Base-by-base conservation (phyloP, 2,113 vertebrate species). In the Naja naja region DNA sequence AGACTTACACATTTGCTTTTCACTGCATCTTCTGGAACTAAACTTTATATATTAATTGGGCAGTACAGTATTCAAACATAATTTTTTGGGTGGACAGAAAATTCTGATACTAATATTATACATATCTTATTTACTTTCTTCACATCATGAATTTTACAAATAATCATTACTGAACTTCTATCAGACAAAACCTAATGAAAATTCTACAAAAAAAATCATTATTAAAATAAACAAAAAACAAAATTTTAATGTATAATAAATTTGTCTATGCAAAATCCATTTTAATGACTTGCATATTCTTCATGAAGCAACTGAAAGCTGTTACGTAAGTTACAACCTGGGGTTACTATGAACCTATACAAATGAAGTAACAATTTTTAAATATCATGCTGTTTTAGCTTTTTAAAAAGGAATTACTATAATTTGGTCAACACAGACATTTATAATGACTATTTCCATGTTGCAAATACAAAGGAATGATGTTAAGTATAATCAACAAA, bases 391-490 rank as follows among this genome's bases (percentile, higher is more conserved):
- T 39, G 27, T 47, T 89, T 87, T 87, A 85, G 87, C 0, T 23
- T 93, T 39, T 87, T 81, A 54, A 54, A 52, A 27, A 58, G 34
- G 56, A 93, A 0, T 1, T 0, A 1, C 45, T 87, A 81, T 56
- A 85, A 93, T 58, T 85, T 85, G 30, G 20, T 85, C 25, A 55
- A 39, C 3, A 54, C 12, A 49, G 25, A 58, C 43, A 85, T 56
- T 69, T 34, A 27, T 56, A 85, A 53, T n/a, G 69, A 27, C 1
- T 85, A 2, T 89, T 55, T 85, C 9, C 5, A 89, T n/a, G 18
- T 87, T 87, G 64, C 18, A 56, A 92, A 89, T 85, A 47, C 43
- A 89, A 92, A 92, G 5, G 20, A 20, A 85, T 47, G 27, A 30
- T n/a, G 16, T 55, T 55, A 89, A 54, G 8, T 25, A 89, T 74